Base-by-base conservation (phyloP, 53 echinoderm and acorn worm genomes). In the Antedon mediterranea region DNA sequence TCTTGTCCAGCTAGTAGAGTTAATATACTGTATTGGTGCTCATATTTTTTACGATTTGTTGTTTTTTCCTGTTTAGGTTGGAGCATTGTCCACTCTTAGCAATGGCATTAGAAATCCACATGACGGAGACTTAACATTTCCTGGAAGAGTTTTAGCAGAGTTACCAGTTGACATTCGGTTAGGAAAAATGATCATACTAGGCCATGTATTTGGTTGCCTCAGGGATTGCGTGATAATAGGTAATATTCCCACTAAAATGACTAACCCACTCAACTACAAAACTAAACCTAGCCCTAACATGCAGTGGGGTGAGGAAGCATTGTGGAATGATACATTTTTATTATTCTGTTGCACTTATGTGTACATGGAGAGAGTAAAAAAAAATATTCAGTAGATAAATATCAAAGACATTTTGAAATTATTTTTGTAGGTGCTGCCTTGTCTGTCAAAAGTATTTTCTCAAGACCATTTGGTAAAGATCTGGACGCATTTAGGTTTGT, bases 391-490 rank as follows among this genome's bases (percentile, higher is more conserved):
- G n/a, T n/a, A n/a, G n/a, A n/a, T n/a, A n/a, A n/a, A n/a, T n/a
- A n/a, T n/a, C n/a, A n/a, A n/a, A n/a, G n/a, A n/a, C n/a, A n/a
- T n/a, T n/a, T 86, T 28, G 32, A 9, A 31, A n/a, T 33, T 29
- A 0, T 74, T 72, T 32, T 14, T 84, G 7, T 41, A 94, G 94
- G 91, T 34, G 95, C 95, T 78, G 83, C 87, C 15, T 80, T 95
- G 23, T 95, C 95, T 13, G 76, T 95, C 73, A 91, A 95, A 80
- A 95, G 95, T 75, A 89, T 95, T 87, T 95, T 95, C 84, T 79
- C 91, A 4, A 82, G 86, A 71, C 95, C 95, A 0, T 91, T 83
- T 79, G 85, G 87, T 73, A 83, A 81, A 75, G 85, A 83, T 31
- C 87, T 95, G 28, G 89, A 95, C 71, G 88, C 95, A 15, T 95